Conservation (phyloP, 2,797 vertebrate species). For the Enteromius treurensis region DNA sequence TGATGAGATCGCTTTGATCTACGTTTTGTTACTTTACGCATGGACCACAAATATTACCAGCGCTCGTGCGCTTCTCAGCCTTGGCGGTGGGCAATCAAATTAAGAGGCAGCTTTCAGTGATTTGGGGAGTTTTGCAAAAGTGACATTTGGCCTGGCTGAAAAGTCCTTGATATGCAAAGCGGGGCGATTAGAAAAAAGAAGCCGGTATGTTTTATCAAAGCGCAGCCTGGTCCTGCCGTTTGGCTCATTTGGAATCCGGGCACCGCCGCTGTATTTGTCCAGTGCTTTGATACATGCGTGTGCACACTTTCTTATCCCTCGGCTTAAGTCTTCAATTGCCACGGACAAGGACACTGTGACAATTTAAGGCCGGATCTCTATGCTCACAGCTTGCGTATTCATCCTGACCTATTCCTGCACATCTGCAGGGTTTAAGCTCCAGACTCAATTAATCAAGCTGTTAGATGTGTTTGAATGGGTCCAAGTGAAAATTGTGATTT, state of each 20-base stretch:
- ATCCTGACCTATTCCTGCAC: constrained; percentile 75
- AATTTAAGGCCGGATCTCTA: constrained; percentile 78
- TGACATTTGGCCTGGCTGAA: constrained; percentile 60
- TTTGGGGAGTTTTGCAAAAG: constrained; percentile 59
- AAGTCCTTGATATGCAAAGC: constrained; percentile 65
- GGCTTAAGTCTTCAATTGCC: constrained; percentile 79
- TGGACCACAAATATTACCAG: not conserved
- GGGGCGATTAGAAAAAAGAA: constrained; percentile 50
- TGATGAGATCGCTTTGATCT: constrained; percentile 27
- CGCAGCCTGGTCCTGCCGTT: constrained; percentile 27
- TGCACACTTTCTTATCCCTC: constrained; percentile 80
- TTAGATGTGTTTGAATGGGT: constrained; percentile 61
- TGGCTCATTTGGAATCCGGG: constrained; percentile 78
- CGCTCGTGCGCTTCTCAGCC: not conserved
- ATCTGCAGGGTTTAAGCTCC: constrained; percentile 67
- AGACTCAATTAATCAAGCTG: constrained; percentile 73
- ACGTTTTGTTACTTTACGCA: constrained; percentile 12
- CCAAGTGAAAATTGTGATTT: constrained; percentile 47
- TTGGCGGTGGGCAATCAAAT: constrained; percentile 29
- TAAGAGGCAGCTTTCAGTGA: constrained; percentile 44
- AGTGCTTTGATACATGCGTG: constrained; percentile 82
- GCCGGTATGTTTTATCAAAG: constrained; percentile 64
- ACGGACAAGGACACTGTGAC: constrained; percentile 84
- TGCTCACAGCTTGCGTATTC: constrained; percentile 73
- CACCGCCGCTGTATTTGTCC: constrained; percentile 77